phyloP scores from a whole-genome alignment of 1,140 invertebrate species.

The Stegodyphus dumicola region DNA sequence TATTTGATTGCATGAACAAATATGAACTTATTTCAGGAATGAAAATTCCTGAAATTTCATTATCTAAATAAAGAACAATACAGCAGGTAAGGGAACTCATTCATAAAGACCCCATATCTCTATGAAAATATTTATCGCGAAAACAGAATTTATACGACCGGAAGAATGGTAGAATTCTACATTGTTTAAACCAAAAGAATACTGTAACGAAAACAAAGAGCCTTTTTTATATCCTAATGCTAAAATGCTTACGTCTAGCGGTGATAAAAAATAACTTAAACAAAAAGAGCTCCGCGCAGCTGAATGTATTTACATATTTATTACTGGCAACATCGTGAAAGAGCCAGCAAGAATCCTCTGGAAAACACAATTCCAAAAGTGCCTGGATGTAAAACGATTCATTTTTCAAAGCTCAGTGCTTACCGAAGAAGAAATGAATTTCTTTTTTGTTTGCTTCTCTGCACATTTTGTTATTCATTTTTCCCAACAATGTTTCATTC shows the following conservation, averaged over 20 bases:
- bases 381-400: slow-evolving; percentile 15
- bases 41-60: too few relatives aligned
- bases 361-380: slow-evolving; percentile 25
- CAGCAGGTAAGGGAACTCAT: too few relatives aligned
- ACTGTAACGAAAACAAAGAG: slow-evolving; percentile 11
- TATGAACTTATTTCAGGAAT: too few relatives aligned
- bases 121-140: too few relatives aligned
- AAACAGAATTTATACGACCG: not conserved
- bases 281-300: not conserved
- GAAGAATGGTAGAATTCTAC: slow-evolving; percentile 5
- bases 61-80: too few relatives aligned
- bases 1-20: too few relatives aligned
- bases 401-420: slow-evolving; percentile 16
- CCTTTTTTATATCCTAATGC: not conserved
- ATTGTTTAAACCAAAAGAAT: slow-evolving; percentile 30
- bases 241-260: slow-evolving; percentile 7
- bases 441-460: slow-evolving; percentile 1
- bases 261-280: slow-evolving; percentile 31
- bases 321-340: not conserved
- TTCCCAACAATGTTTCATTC: not conserved
- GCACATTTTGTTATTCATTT: not conserved
- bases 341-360: slow-evolving; percentile 10
- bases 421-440: not conserved
- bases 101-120: too few relatives aligned
- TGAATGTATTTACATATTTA: too few relatives aligned